Evolutionary conservation across 2,888 invertebrate genomes (phyloP), one percentile per base, ranked within the genome.

Genomic region (Tetragnatha montana): DNA sequence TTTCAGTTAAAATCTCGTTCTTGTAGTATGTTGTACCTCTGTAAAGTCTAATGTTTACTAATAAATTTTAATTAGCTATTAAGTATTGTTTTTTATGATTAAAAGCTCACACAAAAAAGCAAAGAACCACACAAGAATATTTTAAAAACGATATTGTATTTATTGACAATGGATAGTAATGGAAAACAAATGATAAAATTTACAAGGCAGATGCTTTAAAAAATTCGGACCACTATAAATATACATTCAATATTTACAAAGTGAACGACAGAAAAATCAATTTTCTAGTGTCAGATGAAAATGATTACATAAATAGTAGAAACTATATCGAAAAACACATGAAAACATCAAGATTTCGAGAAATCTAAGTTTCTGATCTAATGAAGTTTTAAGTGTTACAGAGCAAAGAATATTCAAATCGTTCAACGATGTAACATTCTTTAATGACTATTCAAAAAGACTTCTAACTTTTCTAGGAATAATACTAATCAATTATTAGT

Each of bases 151-250:
- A 74, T 83, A 68, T 88, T 82, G 78, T 88, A 70, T 88, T 88
- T 88, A 88, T 88, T 84, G 88, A 88, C 83, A 83, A 84, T 88
- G 88, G 74, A 83, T 79, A 88, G 88, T 49, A 88, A 82, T 88
- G 88, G 49, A 49, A 88, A 88, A 88, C 88, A 88, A 88, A 88
- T 88, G 88, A 88, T 88, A 88, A 88, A 83, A 88, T 88, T 80
- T 88, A 88, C 88, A 88, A 88, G 68, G 83, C 78, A 80, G 80
- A 88, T 80, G 79, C 86, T 83, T 88, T 76, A 68, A 74, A 83
- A 88, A 88, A 84, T 83, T 83, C 83, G 83, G 83, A 84, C 73
- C 68, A 84, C 80, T 88, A 88, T 88, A 88, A 88, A 83, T 88
- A 88, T 88, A 83, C 88, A 88, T 79, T 74, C 82, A 83, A 47